These are phyloP conservation scores for Rhynchonycteris naso DNA, from an alignment of 2,797 vertebrate genomes.

Conservation along the genomic window DNA sequence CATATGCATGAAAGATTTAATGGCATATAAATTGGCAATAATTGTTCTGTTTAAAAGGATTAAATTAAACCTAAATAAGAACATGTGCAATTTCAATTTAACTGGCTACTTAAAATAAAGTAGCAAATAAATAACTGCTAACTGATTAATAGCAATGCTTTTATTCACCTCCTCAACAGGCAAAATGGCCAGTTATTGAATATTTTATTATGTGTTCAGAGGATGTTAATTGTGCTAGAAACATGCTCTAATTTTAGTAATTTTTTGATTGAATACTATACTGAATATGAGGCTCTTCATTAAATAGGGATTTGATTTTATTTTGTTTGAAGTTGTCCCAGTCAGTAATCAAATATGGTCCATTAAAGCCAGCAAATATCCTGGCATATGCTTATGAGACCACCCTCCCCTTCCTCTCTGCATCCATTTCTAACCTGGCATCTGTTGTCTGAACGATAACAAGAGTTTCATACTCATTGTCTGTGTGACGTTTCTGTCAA, in stretches of 20 bases:
- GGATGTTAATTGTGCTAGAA: constrained; percentile 88
- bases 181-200: constrained; percentile 90
- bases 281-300: constrained; percentile 89
- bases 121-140: constrained; percentile 88
- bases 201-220: constrained; percentile 89
- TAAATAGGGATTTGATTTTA: constrained; percentile 94
- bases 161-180: constrained; percentile 89
- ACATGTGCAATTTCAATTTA: constrained; percentile 86
- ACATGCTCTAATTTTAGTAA: constrained; percentile 91
- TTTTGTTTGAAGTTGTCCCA: constrained; percentile 92
- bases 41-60: constrained; percentile 87
- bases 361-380: constrained; percentile 89
- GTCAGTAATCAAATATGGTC: constrained; percentile 89
- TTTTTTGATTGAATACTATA: constrained; percentile 86
- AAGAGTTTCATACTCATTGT: constrained; percentile 82
- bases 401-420: constrained; percentile 57
- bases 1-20: constrained; percentile 81
- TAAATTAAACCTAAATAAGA: constrained; percentile 90
- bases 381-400: constrained; percentile 83
- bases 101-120: constrained; percentile 88
- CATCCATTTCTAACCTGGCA: constrained; percentile 85
- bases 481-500: constrained; percentile 77
- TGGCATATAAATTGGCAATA: constrained; percentile 85
- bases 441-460: constrained; percentile 85
- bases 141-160: constrained; percentile 90